Evolutionary conservation across 2,888 invertebrate species (phyloP).

Genomic region (Elmis aenea): DNA sequence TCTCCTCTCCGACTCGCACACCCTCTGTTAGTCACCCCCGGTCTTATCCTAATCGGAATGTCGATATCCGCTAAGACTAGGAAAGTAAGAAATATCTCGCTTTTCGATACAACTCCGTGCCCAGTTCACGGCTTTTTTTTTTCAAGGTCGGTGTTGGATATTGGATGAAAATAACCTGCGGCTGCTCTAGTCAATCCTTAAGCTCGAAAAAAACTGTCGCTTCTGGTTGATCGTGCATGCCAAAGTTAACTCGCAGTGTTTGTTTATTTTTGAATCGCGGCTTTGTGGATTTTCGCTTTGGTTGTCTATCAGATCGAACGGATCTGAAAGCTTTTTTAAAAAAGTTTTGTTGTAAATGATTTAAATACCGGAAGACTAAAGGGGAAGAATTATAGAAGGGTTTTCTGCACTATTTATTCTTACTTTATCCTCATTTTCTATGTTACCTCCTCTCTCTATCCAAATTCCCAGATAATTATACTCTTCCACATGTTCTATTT

Average conservation of each 20-base stretch:
- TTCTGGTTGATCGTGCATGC: constrained; percentile 8
- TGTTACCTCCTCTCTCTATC: too few species aligned
- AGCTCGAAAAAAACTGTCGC: constrained; percentile 2
- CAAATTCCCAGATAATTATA: too few species aligned
- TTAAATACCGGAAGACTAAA: too few species aligned
- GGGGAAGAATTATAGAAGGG: too few species aligned
- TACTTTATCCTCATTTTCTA: too few species aligned
- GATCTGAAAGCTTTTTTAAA: too few species aligned
- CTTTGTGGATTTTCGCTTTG: constrained; percentile 8
- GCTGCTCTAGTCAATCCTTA: not conserved
- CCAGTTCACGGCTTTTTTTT: not conserved
- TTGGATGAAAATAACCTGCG: not conserved
- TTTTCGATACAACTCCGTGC: constrained; percentile 3
- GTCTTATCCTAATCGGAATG: constrained; percentile 8
- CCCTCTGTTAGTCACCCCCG: constrained; percentile 5
- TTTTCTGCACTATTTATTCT: too few species aligned
- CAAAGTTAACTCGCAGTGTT: constrained; percentile 7
- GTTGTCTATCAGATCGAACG: constrained; percentile 10
- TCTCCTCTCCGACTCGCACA: constrained; percentile 3
- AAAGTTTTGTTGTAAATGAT: too few species aligned
- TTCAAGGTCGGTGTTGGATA: constrained; percentile 4
- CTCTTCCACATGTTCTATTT: too few species aligned
- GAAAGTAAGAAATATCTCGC: constrained; percentile 6
- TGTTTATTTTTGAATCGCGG: constrained; percentile 10
- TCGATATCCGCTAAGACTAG: constrained; percentile 7